These are phyloP conservation scores for Drosophila nr. perissopoda DNA, from an alignment of 2,888 invertebrate genomes.

Conservation along the genomic window DNA sequence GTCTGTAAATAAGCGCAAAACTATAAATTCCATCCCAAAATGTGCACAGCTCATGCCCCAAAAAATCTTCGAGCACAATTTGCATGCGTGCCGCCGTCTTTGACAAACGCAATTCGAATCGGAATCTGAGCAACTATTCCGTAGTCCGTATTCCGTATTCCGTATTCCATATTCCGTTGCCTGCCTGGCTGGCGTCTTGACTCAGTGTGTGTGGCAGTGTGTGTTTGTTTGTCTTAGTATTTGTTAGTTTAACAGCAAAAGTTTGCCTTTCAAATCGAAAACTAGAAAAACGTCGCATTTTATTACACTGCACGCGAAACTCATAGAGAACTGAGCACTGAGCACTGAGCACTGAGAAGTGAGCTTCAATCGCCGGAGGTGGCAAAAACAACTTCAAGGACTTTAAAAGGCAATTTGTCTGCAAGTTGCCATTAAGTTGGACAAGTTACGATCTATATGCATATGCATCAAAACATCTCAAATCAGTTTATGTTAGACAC, in stretches of 20 bases:
- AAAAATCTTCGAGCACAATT: slow-evolving; percentile 65
- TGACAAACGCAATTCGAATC: slow-evolving; percentile 33
- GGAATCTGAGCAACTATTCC: slow-evolving; percentile 31
- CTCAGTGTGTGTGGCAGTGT: slow-evolving; percentile 11
- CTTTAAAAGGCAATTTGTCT: slow-evolving; percentile 69
- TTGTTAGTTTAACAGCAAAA: slow-evolving; percentile 82
- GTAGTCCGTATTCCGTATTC: neutral
- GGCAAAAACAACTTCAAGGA: slow-evolving; percentile 71
- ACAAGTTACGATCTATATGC: slow-evolving; percentile 10
- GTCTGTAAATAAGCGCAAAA: slow-evolving; percentile 76
- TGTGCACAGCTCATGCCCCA: slow-evolving; percentile 47
- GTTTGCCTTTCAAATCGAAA: slow-evolving; percentile 80
- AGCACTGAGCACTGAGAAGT: neutral
- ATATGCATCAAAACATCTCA: neutral
- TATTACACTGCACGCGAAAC: slow-evolving; percentile 49
- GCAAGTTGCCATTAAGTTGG: slow-evolving; percentile 34
- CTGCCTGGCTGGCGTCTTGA: slow-evolving; percentile 58
- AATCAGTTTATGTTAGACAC: neutral
- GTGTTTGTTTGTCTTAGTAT: slow-evolving; percentile 50
- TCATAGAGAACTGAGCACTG: neutral
- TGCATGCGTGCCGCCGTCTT: slow-evolving; percentile 67
- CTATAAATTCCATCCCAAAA: slow-evolving; percentile 75
- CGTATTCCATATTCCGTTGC: slow-evolving; percentile 20
- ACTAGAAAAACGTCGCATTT: slow-evolving; percentile 74
- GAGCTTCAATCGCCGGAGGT: slow-evolving; percentile 25